Percentiles rank a stretch among this genome's conserved stretches.
Conservation (phyloP, 2,113 vertebrate species). For the Rhinogobius similis region DNA sequence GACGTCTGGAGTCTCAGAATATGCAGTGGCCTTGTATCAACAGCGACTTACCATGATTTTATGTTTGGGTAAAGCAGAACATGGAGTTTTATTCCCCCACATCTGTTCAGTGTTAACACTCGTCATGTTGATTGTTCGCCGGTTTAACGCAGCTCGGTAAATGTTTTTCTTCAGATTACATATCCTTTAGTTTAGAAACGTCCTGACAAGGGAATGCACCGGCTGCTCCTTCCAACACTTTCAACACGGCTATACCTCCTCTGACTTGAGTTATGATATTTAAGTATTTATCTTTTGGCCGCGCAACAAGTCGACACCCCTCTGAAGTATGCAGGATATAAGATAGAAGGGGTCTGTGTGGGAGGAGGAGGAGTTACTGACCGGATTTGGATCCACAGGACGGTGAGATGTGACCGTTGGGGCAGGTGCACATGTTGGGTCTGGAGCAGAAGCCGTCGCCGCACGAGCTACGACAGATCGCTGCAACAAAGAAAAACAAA, state of each 20-base stretch:
- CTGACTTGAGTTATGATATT: constrained; percentile 35
- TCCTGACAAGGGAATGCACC: constrained; percentile 23
- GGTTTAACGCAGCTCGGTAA: constrained; percentile 2
- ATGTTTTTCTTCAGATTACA: constrained; percentile 39
- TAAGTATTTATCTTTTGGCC: constrained; percentile 30
- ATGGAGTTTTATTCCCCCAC: background rate
- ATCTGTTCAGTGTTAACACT: constrained; percentile 1
- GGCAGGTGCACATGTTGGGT: constrained; percentile 99
- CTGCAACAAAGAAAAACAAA: constrained; percentile 74
- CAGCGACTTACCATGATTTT: background rate
- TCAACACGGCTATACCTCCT: constrained; percentile 17
- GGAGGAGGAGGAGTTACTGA: constrained; percentile 50
- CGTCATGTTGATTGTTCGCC: constrained; percentile 27
- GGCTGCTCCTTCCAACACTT: constrained; percentile 15
- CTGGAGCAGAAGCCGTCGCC: constrained; percentile 99
- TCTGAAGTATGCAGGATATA: constrained; percentile 9
- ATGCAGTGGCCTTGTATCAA: background rate
- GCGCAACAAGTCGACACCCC: constrained; percentile 7
- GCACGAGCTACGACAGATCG: constrained; percentile 96
- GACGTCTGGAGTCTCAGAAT: no score
- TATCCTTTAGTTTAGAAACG: constrained; percentile 12
- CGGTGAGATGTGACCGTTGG: constrained; percentile 90
- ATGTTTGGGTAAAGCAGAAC: background rate
- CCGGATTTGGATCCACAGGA: constrained; percentile 98
- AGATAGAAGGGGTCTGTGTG: background rate